These are phyloP conservation scores for Hycleus phaleratus DNA, from an alignment of 1,140 invertebrate genomes.

Conservation along the genomic window DNA sequence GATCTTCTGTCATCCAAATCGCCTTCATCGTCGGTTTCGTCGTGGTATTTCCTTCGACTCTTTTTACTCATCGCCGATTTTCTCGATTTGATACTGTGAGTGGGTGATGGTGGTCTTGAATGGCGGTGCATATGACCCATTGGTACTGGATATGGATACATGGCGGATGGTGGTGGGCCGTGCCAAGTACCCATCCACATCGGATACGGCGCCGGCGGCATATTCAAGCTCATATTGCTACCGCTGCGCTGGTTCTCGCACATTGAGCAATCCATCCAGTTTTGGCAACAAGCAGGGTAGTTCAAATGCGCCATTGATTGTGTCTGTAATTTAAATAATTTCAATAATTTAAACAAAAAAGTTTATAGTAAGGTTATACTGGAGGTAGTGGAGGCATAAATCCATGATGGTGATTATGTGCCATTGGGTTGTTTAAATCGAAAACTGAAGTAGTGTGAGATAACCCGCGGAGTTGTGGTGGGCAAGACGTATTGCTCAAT, in stretches of 20 bases:
- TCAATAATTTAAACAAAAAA: neutral
- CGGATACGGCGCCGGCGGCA: conserved; percentile 40
- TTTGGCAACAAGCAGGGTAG: conserved; percentile 49
- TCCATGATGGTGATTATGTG: conserved; percentile 34
- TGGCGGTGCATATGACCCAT: conserved; percentile 34
- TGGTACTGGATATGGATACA: conserved; percentile 42
- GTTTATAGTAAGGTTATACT: conserved; percentile 25
- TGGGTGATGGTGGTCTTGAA: conserved; percentile 55
- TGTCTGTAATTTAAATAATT: conserved; percentile 44
- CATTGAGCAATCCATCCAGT: conserved; percentile 37
- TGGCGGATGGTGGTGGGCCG: conserved; percentile 38
- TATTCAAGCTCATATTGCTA: conserved; percentile 59
- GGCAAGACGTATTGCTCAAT: conserved; percentile 33
- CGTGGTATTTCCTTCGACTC: conserved; percentile 35
- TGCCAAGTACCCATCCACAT: conserved; percentile 46
- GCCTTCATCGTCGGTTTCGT: conserved; percentile 36
- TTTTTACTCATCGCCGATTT: conserved; percentile 47
- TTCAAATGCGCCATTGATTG: conserved; percentile 63
- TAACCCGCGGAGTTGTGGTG: conserved; percentile 21
- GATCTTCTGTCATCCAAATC: conserved; percentile 40
- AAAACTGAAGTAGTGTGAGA: conserved; percentile 47
- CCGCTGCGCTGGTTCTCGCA: conserved; percentile 48
- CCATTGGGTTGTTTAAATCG: conserved; percentile 43
- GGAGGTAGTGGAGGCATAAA: conserved; percentile 41
- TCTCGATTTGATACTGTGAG: conserved; percentile 58